phyloP scores from a whole-genome alignment of 2,888 invertebrate genomes.

The Thyatira batis region DNA sequence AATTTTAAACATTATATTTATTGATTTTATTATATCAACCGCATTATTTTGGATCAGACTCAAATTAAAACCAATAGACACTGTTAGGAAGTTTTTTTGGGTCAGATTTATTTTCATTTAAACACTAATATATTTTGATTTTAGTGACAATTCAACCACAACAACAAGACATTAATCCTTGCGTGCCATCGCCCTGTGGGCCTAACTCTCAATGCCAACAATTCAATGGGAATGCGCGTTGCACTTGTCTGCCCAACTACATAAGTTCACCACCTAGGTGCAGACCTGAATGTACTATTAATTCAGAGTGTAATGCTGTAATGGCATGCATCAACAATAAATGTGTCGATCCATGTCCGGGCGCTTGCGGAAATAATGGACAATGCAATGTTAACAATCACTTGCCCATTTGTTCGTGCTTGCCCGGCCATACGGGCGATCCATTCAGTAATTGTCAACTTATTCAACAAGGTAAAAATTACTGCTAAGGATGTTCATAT shows the following conservation, averaged over 20 bases:
- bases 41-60: too few species aligned
- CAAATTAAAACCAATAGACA: too few species aligned
- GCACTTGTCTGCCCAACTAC: conserved; percentile 87
- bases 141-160: conserved; percentile 48
- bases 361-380: conserved; percentile 89
- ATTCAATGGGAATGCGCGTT: conserved; percentile 85
- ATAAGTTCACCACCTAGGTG: conserved; percentile 90
- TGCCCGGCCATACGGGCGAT: conserved; percentile 87
- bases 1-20: too few species aligned
- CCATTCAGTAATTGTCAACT: conserved; percentile 83
- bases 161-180: conserved; percentile 78
- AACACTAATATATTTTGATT: conserved; percentile 36
- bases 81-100: too few species aligned
- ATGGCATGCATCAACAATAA: conserved; percentile 87
- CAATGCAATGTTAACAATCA: conserved; percentile 88
- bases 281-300: conserved; percentile 87
- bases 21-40: too few species aligned
- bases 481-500: too few species aligned
- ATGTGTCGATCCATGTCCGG: conserved; percentile 89
- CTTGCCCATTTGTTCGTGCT: conserved; percentile 86
- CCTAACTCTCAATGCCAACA: conserved; percentile 88
- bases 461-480: conserved; percentile 48
- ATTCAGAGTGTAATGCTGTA: conserved; percentile 86
- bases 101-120: conserved; percentile 8
- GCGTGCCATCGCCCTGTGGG: conserved; percentile 90